phyloP scores from a whole-genome alignment of 2,113 vertebrate species.

The Heliornis fulica region DNA sequence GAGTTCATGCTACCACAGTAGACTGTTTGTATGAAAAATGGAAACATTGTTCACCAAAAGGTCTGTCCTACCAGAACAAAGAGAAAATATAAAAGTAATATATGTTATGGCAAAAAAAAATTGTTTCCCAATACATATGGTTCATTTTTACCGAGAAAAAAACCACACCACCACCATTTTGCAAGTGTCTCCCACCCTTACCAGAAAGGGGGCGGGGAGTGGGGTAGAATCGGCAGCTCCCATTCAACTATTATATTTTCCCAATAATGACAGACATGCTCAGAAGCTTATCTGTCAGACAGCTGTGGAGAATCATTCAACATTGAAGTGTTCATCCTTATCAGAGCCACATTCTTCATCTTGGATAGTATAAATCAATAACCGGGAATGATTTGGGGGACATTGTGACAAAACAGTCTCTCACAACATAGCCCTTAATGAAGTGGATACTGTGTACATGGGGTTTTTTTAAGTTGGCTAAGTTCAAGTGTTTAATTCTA shows the following conservation, averaged over 20 bases:
- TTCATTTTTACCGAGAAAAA: background rate
- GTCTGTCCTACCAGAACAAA: background rate
- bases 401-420: background rate
- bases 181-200: background rate
- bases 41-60: background rate
- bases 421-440: background rate
- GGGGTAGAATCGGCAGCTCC: background rate
- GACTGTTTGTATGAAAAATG: background rate
- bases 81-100: background rate
- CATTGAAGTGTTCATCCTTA: background rate
- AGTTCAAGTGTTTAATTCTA: background rate
- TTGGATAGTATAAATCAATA: conserved; percentile 7
- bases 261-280: background rate
- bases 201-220: background rate
- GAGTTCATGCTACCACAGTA: background rate
- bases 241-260: background rate
- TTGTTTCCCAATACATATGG: background rate
- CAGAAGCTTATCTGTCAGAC: background rate
- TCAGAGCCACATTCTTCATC: background rate
- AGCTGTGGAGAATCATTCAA: background rate
- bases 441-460: background rate
- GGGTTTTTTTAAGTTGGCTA: background rate
- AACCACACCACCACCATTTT: background rate
- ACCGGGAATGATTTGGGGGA: background rate
- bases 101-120: background rate